Conservation (phyloP, 2,888 invertebrate species). For the Nesidiocoris tenuis region DNA sequence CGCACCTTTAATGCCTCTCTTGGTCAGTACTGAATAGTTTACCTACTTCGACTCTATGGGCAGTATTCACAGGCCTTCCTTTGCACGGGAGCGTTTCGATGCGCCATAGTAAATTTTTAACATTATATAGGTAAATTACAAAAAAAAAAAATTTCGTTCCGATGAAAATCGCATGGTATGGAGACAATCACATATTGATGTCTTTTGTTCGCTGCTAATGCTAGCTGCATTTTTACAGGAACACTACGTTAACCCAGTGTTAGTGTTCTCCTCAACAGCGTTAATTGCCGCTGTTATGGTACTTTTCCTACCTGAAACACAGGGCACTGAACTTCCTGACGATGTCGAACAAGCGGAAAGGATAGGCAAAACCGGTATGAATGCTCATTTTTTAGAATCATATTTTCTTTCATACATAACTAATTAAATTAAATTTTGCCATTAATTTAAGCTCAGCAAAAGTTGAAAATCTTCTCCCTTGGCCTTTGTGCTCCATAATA, state of each 20-base stretch:
- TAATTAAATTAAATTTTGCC: background rate
- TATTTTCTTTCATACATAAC: background rate
- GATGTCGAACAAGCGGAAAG: conserved; percentile 69
- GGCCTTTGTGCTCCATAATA: too few species aligned
- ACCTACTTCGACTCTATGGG: too few species aligned
- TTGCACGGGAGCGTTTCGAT: too few species aligned
- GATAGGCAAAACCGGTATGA: conserved; percentile 53
- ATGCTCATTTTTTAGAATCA: conserved; percentile 2
- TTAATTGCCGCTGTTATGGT: conserved; percentile 63
- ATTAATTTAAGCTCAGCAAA: background rate
- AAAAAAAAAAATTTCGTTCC: too few species aligned
- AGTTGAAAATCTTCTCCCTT: too few species aligned
- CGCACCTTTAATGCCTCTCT: conserved; percentile 52
- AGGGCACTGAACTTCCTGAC: conserved; percentile 64
- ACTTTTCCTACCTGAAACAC: conserved; percentile 68
- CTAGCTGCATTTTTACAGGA: too few species aligned
- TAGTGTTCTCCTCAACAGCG: conserved; percentile 65
- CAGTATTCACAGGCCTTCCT: too few species aligned
- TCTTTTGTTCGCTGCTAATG: too few species aligned
- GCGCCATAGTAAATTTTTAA: too few species aligned
- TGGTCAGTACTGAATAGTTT: conserved; percentile 53
- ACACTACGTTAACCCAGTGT: conserved; percentile 57
- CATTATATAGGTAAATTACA: too few species aligned
- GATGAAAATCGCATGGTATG: too few species aligned
- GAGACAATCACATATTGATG: too few species aligned